Evolutionary conservation across 64 coral and sea anemone species (phyloP), one percentile per base, ranked within the genome.

Genomic region (Actinia tenebrosa): DNA sequence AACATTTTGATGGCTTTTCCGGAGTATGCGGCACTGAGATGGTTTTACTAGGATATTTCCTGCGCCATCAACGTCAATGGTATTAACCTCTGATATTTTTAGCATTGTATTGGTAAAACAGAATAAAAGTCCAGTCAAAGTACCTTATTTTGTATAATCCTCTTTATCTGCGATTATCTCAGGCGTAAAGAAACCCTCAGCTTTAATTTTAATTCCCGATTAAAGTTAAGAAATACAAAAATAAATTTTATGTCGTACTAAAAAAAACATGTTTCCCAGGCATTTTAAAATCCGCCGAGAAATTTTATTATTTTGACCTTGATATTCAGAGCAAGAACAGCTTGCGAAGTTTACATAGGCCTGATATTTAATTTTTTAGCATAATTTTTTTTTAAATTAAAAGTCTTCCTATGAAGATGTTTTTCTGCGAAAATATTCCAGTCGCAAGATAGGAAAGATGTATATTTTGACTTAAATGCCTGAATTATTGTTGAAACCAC

Each of bases 281-380:
- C 69, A 75, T 75, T 75, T 75, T 30, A 14, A 75, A 42, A 30
- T 30, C 10, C 69, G 13, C 69, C 42, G 2, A 75, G 13, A 37
- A 75, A 75, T 75, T 75, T 75, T 66, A 37, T 37, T 10, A 75
- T 42, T 75, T 75, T 75, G 69, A 42, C 23, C 69, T 75, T 75
- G 69, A 11, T 27, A 30, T 75, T 42, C 10, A n/a, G 30, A 37
- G 26, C 26, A 11, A 26, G 25, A 75, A 75, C 10, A 75, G 69
- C 69, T 75, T 75, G 69, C 69, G 69, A 75, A 18, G 69, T 75
- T 75, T 42, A 66, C 63, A 66, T 75, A 75, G 1, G 25, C 25
- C 11, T 75, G n/a, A 27, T 30, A 75, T 14, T 4, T 25, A 26
- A 75, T 25, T 72, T 75, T 75, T 27, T 75, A n/a, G 0, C 22